Evolutionary conservation across 2,113 vertebrate genomes (phyloP).

Genomic region (Hyla sarda): DNA sequence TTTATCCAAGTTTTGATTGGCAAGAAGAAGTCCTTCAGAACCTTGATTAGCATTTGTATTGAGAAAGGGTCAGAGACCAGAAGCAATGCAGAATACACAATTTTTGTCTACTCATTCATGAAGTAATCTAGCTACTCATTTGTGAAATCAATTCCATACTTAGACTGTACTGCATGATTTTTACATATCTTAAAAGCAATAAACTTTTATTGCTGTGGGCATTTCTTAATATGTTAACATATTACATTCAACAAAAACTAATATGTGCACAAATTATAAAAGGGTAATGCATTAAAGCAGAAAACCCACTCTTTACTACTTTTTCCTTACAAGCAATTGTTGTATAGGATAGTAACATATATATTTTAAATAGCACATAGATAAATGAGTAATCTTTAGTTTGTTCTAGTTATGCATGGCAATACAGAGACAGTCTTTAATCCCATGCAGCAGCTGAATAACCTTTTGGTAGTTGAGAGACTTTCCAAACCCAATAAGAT

Average conservation of each 20-base stretch:
- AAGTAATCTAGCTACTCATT: constrained; percentile 56
- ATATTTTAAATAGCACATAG: neutral
- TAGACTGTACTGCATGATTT: constrained; percentile 8
- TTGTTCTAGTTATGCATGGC: neutral
- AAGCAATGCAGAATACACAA: constrained; percentile 55
- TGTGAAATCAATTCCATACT: constrained; percentile 51
- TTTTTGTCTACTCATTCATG: constrained; percentile 52
- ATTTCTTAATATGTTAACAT: constrained; percentile 8
- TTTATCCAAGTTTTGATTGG: constrained; percentile 54
- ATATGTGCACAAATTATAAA: neutral
- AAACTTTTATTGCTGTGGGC: constrained; percentile 18
- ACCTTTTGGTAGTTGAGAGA: neutral
- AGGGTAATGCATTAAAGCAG: neutral
- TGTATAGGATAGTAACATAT: neutral
- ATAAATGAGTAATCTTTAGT: neutral
- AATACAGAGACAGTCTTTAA: neutral
- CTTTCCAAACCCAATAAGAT: neutral
- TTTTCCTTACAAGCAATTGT: neutral
- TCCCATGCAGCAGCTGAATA: neutral
- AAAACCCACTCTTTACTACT: neutral
- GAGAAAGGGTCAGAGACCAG: constrained; percentile 50
- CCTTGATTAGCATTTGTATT: constrained; percentile 56
- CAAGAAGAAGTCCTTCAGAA: constrained; percentile 52
- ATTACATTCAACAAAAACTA: neutral
- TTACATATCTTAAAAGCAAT: constrained; percentile 27